A percentile compares a stretch with the other conserved stretches of the same genome.
Conservation (phyloP, 2,113 vertebrate genomes). For the Drymodes brunneopygia region DNA sequence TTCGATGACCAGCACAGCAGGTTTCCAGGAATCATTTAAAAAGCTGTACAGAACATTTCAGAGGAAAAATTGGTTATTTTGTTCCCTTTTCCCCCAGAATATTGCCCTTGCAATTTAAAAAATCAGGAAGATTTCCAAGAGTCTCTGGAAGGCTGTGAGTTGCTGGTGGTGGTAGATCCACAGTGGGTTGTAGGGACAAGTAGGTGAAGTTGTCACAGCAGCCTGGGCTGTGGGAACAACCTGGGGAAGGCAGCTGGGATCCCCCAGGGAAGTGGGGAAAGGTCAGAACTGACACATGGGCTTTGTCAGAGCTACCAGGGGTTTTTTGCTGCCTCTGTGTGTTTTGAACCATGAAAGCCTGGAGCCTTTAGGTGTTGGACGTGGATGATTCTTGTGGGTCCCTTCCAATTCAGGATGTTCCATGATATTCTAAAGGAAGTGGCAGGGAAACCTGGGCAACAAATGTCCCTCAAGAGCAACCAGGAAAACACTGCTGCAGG, state of each 20-base stretch:
- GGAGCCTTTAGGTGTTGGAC: background rate
- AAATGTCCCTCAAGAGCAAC: background rate
- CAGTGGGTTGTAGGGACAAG: background rate
- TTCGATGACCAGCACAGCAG: background rate
- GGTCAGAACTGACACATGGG: background rate
- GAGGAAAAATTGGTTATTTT: background rate
- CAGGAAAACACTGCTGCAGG: background rate
- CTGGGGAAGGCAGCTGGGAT: background rate
- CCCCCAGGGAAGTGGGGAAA: background rate
- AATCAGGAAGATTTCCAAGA: background rate
- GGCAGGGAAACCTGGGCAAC: background rate
- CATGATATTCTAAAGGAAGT: background rate
- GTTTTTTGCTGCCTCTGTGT: background rate
- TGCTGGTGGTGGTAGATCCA: background rate
- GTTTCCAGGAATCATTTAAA: background rate
- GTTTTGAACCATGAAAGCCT: background rate
- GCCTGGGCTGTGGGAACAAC: background rate
- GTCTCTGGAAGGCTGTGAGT: background rate
- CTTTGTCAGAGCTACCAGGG: background rate
- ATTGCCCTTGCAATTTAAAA: background rate
- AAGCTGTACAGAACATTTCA: background rate
- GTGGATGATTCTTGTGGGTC: background rate
- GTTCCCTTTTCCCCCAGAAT: background rate
- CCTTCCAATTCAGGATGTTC: background rate
- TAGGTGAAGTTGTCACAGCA: background rate